phyloP scores from a whole-genome alignment of 1,140 invertebrate species.

The Drosophila virilis region DNA sequence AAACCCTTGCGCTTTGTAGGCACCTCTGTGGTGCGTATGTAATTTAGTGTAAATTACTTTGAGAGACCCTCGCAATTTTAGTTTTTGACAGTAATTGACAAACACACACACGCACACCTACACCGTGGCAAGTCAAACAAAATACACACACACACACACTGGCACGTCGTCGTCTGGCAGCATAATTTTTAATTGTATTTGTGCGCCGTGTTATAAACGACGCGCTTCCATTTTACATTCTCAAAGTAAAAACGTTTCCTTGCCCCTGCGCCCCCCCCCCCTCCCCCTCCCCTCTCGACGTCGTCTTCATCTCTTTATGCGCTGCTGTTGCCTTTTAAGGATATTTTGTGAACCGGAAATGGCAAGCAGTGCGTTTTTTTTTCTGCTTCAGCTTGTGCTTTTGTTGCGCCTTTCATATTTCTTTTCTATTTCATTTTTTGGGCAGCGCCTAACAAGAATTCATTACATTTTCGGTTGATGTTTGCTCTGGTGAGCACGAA shows the following conservation, averaged over 20 bases:
- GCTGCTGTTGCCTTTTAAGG: constrained; percentile 8
- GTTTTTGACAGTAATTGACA: constrained; percentile 45
- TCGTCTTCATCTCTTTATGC: neutral
- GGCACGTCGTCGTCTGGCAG: constrained; percentile 47
- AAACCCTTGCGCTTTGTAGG: constrained; percentile 42
- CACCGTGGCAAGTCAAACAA: too few relatives aligned
- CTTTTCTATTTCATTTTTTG: constrained; percentile 8
- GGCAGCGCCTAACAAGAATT: constrained; percentile 17
- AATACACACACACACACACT: constrained; percentile 17
- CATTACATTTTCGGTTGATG: constrained; percentile 29
- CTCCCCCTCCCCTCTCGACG: neutral
- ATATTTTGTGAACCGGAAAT: constrained; percentile 34
- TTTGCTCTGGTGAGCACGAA: constrained; percentile 31
- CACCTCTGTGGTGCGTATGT: constrained; percentile 69
- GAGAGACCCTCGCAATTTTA: constrained; percentile 60
- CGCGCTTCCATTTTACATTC: constrained; percentile 51
- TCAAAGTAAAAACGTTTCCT: constrained; percentile 21
- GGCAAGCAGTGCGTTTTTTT: constrained; percentile 17
- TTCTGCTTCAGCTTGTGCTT: constrained; percentile 14
- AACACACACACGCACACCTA: constrained; percentile 18
- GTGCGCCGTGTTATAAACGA: constrained; percentile 60
- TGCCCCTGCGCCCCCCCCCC: neutral
- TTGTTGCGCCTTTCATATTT: constrained; percentile 33
- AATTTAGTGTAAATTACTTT: constrained; percentile 79
- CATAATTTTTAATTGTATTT: constrained; percentile 77